phyloP scores from a whole-genome alignment of 2,113 vertebrate species.

The Urocynchramus pylzowi region DNA sequence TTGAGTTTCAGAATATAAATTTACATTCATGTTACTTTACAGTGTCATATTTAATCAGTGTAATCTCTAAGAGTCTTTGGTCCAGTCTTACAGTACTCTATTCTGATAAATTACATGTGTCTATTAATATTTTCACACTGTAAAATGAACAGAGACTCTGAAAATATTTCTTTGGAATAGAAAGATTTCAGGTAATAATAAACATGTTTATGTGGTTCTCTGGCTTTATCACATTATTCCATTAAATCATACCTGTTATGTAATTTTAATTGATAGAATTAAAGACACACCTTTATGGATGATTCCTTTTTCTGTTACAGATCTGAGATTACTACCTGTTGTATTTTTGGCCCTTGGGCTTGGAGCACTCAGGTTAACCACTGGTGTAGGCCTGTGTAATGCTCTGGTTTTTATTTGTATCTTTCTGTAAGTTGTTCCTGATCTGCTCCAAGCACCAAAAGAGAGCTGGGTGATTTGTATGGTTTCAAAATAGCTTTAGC shows the following conservation, averaged over 20 bases:
- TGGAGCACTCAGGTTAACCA: not conserved
- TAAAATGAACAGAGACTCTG: not conserved
- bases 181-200: not conserved
- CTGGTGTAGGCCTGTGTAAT: not conserved
- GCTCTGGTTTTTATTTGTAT: not conserved
- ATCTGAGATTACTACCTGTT: not conserved
- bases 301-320: not conserved
- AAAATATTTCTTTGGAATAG: not conserved
- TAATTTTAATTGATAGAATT: not conserved
- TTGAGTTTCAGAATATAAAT: not conserved
- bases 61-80: not conserved
- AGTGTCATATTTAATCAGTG: not conserved
- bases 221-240: not conserved
- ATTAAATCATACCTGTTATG: not conserved
- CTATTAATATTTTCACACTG: not conserved
- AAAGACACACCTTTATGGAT: not conserved
- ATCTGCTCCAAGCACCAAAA: not conserved
- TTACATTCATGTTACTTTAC: not conserved
- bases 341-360: not conserved
- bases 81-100: not conserved
- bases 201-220: not conserved
- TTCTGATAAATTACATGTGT: not conserved
- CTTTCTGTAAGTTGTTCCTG: not conserved
- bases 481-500: not conserved
- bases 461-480: not conserved